Evolutionary conservation across 2,888 invertebrate species (phyloP).

Genomic region (Eristalinus sepulchralis): DNA sequence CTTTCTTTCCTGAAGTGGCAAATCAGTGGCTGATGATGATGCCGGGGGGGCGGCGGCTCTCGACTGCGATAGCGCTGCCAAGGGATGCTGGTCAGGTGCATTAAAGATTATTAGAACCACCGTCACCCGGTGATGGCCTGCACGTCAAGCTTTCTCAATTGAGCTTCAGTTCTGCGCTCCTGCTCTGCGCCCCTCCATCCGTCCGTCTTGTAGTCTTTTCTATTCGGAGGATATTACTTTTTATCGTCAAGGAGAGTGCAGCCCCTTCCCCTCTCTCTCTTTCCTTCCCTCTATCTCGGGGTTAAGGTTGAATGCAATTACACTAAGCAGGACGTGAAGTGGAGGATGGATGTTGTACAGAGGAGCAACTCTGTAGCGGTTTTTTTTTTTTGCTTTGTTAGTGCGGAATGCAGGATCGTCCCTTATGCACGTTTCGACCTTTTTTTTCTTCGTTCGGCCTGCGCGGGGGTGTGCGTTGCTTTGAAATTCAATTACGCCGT

Average conservation of each 20-base stretch:
- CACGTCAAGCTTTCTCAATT: slow-evolving; percentile 52
- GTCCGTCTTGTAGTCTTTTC: not conserved
- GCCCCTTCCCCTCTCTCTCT: no score
- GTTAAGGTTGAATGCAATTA: slow-evolving; percentile 53
- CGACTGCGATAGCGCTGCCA: not conserved
- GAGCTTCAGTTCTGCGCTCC: slow-evolving; percentile 6
- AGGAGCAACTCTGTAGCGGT: slow-evolving; percentile 12
- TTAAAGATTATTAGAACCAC: slow-evolving; percentile 62
- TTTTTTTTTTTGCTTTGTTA: slow-evolving; percentile 27
- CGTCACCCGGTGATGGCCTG: slow-evolving; percentile 10
- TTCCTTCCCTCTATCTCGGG: no score
- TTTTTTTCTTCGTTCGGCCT: not conserved
- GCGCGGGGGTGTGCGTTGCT: slow-evolving; percentile 7
- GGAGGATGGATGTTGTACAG: slow-evolving; percentile 5
- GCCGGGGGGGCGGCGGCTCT: slow-evolving; percentile 2
- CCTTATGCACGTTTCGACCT: not conserved
- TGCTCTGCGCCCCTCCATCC: no score
- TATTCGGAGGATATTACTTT: slow-evolving; percentile 42
- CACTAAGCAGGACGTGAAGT: slow-evolving; percentile 11
- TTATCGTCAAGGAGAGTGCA: slow-evolving; percentile 15
- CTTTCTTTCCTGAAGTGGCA: slow-evolving; percentile 57
- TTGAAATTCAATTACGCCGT: slow-evolving; percentile 66
- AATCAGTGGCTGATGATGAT: slow-evolving; percentile 52
- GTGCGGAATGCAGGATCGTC: not conserved
- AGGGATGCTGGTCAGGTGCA: slow-evolving; percentile 52